These are phyloP conservation scores for Syngnathus rostellatus DNA, from an alignment of 2,797 vertebrate genomes.

Conservation along the genomic window DNA sequence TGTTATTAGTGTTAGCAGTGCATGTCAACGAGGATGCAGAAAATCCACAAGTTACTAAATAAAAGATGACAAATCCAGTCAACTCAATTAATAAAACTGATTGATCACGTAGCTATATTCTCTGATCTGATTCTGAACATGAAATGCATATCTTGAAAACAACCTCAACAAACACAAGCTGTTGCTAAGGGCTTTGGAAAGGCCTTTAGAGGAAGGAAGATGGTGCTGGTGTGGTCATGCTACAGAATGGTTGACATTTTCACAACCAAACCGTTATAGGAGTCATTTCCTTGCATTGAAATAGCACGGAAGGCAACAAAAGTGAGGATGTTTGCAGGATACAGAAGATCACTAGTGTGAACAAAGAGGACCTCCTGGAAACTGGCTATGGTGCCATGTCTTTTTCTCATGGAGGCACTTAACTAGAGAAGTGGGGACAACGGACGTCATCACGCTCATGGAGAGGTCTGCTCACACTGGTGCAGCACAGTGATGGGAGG, in stretches of 20 bases:
- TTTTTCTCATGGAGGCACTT: neutral
- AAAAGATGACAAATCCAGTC: neutral
- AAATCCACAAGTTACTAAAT: neutral
- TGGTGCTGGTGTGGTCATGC: neutral
- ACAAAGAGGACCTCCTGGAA: constrained; percentile 50
- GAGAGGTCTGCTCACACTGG: neutral
- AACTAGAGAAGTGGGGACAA: neutral
- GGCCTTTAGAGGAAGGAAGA: neutral
- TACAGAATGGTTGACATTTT: constrained; percentile 39
- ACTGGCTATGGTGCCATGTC: constrained; percentile 20
- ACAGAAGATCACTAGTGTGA: constrained; percentile 38
- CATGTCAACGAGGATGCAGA: neutral
- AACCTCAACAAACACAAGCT: neutral
- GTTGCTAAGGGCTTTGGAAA: neutral
- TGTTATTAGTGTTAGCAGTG: neutral
- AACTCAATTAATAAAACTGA: neutral
- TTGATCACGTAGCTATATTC: neutral
- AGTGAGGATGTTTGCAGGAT: constrained; percentile 54
- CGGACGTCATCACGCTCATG: neutral
- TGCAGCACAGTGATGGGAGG: constrained; percentile 1
- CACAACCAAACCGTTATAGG: constrained; percentile 43
- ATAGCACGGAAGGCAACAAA: constrained; percentile 58
- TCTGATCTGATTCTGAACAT: neutral
- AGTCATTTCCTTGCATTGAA: constrained; percentile 72
- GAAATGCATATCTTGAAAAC: neutral